Evolutionary conservation across 2,797 vertebrate genomes (phyloP).

Genomic region (Melanotaenia trifasciata): DNA sequence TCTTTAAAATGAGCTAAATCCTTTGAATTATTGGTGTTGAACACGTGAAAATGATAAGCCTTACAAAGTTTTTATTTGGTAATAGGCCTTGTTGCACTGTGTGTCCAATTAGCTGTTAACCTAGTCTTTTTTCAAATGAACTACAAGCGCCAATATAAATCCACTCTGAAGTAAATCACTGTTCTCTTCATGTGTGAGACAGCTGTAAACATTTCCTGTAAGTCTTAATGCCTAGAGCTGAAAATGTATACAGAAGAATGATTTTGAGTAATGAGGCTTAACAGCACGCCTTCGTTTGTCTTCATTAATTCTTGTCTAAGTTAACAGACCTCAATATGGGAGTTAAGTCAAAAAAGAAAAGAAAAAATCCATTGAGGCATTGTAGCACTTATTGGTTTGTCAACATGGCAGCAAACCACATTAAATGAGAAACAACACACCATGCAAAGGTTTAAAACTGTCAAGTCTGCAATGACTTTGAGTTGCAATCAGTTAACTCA

Average conservation of each 20-base stretch:
- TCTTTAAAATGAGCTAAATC: conserved; percentile 16
- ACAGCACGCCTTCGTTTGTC: conserved; percentile 45
- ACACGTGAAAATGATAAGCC: conserved; percentile 1
- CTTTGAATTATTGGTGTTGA: neutral
- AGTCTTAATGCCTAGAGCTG: conserved; percentile 31
- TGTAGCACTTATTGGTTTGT: conserved; percentile 4
- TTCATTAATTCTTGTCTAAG: conserved; percentile 47
- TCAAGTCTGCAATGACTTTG: neutral
- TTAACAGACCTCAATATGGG: conserved; percentile 36
- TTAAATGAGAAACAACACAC: conserved; percentile 13
- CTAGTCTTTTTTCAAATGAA: conserved; percentile 19
- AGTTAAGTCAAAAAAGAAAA: conserved; percentile 2
- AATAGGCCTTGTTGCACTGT: conserved; percentile 25
- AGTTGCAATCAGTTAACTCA: neutral
- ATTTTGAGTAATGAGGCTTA: conserved; percentile 57
- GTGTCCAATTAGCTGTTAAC: conserved; percentile 15
- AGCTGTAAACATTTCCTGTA: conserved; percentile 23
- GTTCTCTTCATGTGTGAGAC: conserved; percentile 9
- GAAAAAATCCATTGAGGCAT: conserved; percentile 9
- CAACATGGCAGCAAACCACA: conserved; percentile 19
- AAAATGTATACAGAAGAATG: conserved; percentile 36
- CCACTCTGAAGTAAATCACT: conserved; percentile 13
- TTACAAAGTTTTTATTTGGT: conserved; percentile 12
- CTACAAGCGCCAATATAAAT: conserved; percentile 16
- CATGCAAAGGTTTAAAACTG: conserved; percentile 13